phyloP scores from a whole-genome alignment of 2,888 invertebrate species.

The Melangyna quadrimaculata region DNA sequence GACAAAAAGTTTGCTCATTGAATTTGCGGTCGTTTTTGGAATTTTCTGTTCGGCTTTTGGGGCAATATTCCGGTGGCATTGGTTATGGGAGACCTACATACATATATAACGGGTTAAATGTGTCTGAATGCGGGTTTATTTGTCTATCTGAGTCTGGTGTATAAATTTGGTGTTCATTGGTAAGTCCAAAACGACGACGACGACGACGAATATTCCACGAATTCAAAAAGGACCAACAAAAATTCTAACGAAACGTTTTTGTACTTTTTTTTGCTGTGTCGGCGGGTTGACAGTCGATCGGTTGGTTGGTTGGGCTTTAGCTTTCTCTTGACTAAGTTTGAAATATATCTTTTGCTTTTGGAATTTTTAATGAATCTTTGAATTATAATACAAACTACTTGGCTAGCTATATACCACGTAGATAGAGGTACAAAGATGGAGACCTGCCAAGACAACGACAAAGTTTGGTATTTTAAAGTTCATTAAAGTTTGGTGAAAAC shows the following conservation, averaged over 20 bases:
- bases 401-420: neutral
- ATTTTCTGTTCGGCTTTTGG: slow-evolving; percentile 38
- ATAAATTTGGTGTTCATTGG: slow-evolving; percentile 43
- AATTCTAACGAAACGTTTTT: slow-evolving; percentile 33
- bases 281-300: neutral
- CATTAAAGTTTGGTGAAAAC: slow-evolving; percentile 38
- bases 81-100: slow-evolving; percentile 35
- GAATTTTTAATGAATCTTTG: slow-evolving; percentile 60
- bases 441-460: slow-evolving; percentile 11
- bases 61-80: neutral
- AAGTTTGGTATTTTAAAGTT: slow-evolving; percentile 41
- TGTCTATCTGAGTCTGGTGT: neutral
- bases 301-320: neutral
- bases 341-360: slow-evolving; percentile 52
- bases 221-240: slow-evolving; percentile 27
- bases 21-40: slow-evolving; percentile 63
- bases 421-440: neutral
- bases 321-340: slow-evolving; percentile 45
- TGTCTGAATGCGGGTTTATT: slow-evolving; percentile 1
- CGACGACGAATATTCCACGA: slow-evolving; percentile 11
- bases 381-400: slow-evolving; percentile 3
- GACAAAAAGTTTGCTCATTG: slow-evolving; percentile 69
- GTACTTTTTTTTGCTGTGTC: slow-evolving; percentile 9
- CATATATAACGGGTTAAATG: slow-evolving; percentile 61
- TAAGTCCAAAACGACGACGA: slow-evolving; percentile 28